Evolutionary conservation across 2,888 invertebrate genomes (phyloP).

Genomic region (Aproaerema taeniolella): DNA sequence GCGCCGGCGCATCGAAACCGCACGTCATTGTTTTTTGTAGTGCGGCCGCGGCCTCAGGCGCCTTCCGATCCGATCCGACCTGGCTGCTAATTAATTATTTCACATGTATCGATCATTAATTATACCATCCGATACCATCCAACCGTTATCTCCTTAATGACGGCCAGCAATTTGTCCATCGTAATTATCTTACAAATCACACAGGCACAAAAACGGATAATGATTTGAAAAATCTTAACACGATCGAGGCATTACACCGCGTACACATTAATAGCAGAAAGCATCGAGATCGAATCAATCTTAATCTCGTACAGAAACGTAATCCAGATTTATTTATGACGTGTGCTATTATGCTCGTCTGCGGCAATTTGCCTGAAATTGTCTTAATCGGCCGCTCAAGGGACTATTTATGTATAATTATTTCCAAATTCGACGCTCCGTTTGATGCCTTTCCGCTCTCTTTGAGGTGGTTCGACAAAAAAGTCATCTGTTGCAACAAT

Average conservation of each 20-base stretch:
- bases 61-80: conserved; percentile 53
- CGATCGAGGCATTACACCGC: conserved; percentile 60
- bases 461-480: conserved; percentile 76
- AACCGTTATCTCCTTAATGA: conserved; percentile 69
- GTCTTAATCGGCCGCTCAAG: conserved; percentile 78
- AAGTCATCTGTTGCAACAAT: conserved; percentile 78
- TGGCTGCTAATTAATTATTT: conserved; percentile 74
- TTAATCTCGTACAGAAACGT: conserved; percentile 75
- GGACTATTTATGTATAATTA: conserved; percentile 79
- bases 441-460: conserved; percentile 78
- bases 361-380: conserved; percentile 77
- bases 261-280: conserved; percentile 70
- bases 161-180: conserved; percentile 69
- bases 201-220: conserved; percentile 60
- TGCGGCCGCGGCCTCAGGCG: conserved; percentile 57
- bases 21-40: conserved; percentile 76
- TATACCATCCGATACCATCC: conserved; percentile 57
- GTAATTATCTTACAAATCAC: conserved; percentile 71
- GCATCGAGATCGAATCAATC: conserved; percentile 75
- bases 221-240: conserved; percentile 70
- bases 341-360: conserved; percentile 78
- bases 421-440: conserved; percentile 77
- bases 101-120: conserved; percentile 77
- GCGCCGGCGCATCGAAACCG: conserved; percentile 67
- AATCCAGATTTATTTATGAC: conserved; percentile 78